phyloP scores from a whole-genome alignment of 2,113 vertebrate genomes.

The Dromaius novaehollandiae region DNA sequence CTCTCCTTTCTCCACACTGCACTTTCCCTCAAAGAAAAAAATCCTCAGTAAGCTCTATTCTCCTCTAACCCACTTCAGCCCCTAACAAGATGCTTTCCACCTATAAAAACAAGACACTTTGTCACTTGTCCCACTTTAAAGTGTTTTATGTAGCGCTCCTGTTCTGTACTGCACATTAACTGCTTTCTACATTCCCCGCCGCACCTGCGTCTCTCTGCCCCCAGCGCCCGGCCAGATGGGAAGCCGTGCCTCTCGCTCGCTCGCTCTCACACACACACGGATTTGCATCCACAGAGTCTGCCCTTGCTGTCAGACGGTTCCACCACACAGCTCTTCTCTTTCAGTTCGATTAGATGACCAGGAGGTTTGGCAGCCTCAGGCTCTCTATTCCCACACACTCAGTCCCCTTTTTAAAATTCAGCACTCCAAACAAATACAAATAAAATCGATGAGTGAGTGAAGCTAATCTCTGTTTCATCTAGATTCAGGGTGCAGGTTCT shows the following conservation, averaged over 20 bases:
- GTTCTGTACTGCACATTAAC: neutral
- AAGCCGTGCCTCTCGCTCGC: neutral
- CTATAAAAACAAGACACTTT: neutral
- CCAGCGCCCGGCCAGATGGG: neutral
- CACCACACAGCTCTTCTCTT: neutral
- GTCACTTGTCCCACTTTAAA: neutral
- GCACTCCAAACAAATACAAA: neutral
- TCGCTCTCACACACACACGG: no score
- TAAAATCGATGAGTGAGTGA: neutral
- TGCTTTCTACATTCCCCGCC: neutral
- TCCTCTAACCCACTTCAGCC: neutral
- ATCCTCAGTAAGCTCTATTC: neutral
- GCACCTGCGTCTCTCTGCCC: constrained; percentile 13
- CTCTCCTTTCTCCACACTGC: neutral
- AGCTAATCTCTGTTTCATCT: neutral
- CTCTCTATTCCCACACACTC: neutral
- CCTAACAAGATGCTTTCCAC: neutral
- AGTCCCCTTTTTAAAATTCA: neutral
- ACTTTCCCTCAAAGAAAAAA: neutral
- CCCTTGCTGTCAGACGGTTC: neutral
- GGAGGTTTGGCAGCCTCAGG: neutral
- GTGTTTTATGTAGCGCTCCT: neutral
- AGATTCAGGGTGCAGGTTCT: neutral
- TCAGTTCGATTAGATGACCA: neutral
- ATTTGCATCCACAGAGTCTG: neutral